These are phyloP conservation scores for Triplophysa yarkandensis DNA, from an alignment of 2,797 vertebrate species.

Conservation along the genomic window DNA sequence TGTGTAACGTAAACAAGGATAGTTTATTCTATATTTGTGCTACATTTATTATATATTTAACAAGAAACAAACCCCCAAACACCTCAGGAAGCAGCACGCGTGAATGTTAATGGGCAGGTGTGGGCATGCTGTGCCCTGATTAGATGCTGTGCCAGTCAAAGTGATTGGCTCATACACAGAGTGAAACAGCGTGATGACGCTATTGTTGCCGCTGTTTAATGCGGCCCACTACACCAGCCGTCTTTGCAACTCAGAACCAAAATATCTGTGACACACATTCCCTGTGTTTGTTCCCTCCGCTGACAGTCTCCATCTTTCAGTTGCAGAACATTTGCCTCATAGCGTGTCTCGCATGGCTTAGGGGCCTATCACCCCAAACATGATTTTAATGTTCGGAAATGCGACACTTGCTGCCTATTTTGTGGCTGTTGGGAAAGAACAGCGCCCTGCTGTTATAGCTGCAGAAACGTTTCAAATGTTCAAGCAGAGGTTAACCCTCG, in stretches of 20 bases:
- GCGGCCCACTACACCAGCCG: constrained; percentile 1
- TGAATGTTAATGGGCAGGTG: not conserved
- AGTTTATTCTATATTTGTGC: no score
- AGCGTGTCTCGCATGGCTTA: constrained; percentile 64
- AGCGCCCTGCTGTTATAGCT: no score
- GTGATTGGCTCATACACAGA: constrained; percentile 16
- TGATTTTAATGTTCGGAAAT: no score
- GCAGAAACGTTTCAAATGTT: no score
- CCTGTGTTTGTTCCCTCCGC: constrained; percentile 68
- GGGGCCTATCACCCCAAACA: no score
- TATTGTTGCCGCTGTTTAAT: not conserved
- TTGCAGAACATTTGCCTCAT: constrained; percentile 69
- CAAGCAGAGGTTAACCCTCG: no score
- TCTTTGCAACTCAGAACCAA: constrained; percentile 22
- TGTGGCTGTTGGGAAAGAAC: no score
- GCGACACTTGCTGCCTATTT: no score
- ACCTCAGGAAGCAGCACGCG: not conserved
- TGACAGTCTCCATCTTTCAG: constrained; percentile 67
- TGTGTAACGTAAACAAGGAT: no score
- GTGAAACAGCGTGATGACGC: not conserved
- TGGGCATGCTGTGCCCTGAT: constrained; percentile 12
- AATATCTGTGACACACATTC: constrained; percentile 39
- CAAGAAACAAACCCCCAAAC: constrained; percentile 4
- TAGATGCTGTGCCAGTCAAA: not conserved
- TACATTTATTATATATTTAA: no score